phyloP scores from a whole-genome alignment of 2,888 invertebrate genomes.

The Heliconius charithonia region DNA sequence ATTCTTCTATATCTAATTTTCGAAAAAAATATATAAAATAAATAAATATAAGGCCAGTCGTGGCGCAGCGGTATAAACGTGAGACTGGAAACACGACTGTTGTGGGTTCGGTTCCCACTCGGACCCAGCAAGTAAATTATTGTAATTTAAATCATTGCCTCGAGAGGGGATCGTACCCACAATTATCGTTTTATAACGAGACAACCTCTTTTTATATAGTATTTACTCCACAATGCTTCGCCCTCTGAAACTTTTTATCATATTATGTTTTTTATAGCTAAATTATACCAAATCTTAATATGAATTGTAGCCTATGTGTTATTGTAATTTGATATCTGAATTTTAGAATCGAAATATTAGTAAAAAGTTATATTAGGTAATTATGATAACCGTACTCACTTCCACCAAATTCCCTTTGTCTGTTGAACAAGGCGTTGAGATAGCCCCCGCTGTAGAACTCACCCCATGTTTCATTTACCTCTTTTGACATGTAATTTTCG shows the following conservation, averaged over 20 bases:
- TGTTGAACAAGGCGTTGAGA: slow-evolving; percentile 55
- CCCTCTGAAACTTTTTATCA: too few species aligned
- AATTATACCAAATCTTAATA: not conserved
- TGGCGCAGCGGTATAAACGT: not conserved
- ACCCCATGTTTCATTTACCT: slow-evolving; percentile 57
- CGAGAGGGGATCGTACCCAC: too few species aligned
- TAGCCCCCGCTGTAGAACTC: slow-evolving; percentile 59
- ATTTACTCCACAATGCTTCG: too few species aligned
- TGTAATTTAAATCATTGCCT: too few species aligned
- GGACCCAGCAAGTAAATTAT: not conserved
- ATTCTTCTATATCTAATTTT: slow-evolving; percentile 50
- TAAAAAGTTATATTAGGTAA: not conserved
- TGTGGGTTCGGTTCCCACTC: not conserved
- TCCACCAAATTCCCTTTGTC: slow-evolving; percentile 60
- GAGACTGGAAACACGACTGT: not conserved
- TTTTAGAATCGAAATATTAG: too few species aligned
- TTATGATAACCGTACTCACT: slow-evolving; percentile 52
- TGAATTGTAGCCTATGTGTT: too few species aligned
- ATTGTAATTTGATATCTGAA: too few species aligned
- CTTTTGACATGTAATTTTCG: slow-evolving; percentile 52
- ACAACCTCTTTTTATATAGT: too few species aligned
- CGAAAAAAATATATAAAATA: too few species aligned
- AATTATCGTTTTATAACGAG: too few species aligned
- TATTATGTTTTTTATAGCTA: too few species aligned
- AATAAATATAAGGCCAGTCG: not conserved